Base-by-base conservation (phyloP, 2,797 vertebrate species). In the Loriculus beryllinus region DNA sequence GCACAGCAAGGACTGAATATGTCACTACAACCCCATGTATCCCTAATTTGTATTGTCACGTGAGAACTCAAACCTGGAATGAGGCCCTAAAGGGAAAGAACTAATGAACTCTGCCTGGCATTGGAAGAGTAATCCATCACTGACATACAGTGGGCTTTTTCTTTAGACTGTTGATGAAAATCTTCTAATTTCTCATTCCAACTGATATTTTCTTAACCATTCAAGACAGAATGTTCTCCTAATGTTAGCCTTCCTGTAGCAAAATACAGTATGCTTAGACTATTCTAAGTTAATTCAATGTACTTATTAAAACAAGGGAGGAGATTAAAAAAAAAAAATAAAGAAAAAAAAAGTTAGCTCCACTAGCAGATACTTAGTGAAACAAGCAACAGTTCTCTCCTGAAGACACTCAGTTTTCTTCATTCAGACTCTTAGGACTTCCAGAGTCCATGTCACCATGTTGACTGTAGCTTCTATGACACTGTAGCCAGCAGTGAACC, bases 61-160 rank as follows among this genome's bases (percentile, higher is more conserved):
- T 90, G 94, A 71, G 48, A 92, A 45, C 56, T 87, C 40, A 47
- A 93, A 68, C 75, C 60, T 94, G 92, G 78, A 92, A 92, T 14
- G 5, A 65, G 28, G 60, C 81, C 94, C 83, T 35, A 86, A 77
- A 93, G 86, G 86, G 75, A 68, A 62, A 72, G 64, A 80, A 57
- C 63, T 93, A 89, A 96, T 95, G 93, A 96, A 88, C 88, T 96
- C 82, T 86, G 52, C 82, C 62, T 92, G 78, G 56, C 67, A 62
- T 57, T 62, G n/a, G 60, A 92, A 71, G 29, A 75, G 14, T 49
- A 89, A 92, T 96, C 57, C 48, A 71, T 96, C 89, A 89, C n/a
- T 10, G 3, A 45, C 42, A 45, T 21, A 14, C 1, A 0, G 31
- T 6, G 2, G 26, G 25, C 31, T 21, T 84, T 88, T 93, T 49